A percentile compares a stretch with the other conserved stretches of the same genome.
phyloP scores from a whole-genome alignment of 2,888 invertebrate genomes.

The Leptinotarsa juncta region DNA sequence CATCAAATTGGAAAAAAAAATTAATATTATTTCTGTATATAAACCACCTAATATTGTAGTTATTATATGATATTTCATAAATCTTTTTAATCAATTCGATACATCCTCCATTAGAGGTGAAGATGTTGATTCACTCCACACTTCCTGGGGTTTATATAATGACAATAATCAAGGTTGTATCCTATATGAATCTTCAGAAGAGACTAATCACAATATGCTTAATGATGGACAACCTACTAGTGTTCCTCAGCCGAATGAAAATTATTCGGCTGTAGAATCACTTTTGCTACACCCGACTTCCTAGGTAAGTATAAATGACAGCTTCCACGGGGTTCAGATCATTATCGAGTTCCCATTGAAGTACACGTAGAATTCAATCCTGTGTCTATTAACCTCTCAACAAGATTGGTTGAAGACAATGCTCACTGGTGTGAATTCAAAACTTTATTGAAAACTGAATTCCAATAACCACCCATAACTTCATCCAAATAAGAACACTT shows the following conservation, averaged over 20 bases:
- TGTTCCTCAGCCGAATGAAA: background rate
- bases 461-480: background rate
- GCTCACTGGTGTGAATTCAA: background rate
- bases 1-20: background rate
- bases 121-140: background rate
- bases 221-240: background rate
- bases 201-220: background rate
- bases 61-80: background rate
- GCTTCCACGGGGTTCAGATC: background rate
- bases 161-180: background rate
- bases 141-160: background rate
- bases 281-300: background rate
- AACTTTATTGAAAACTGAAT: background rate
- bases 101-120: background rate
- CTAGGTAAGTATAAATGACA: background rate
- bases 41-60: background rate
- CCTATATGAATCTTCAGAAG: background rate
- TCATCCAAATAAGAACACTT: background rate
- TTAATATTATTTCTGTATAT: background rate
- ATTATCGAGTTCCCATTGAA: background rate
- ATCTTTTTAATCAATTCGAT: background rate
- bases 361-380: background rate
- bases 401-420: background rate
- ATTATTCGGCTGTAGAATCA: background rate
- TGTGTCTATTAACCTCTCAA: background rate